Conservation (phyloP, 2,113 vertebrate genomes). For the Pelecanus crispus region DNA sequence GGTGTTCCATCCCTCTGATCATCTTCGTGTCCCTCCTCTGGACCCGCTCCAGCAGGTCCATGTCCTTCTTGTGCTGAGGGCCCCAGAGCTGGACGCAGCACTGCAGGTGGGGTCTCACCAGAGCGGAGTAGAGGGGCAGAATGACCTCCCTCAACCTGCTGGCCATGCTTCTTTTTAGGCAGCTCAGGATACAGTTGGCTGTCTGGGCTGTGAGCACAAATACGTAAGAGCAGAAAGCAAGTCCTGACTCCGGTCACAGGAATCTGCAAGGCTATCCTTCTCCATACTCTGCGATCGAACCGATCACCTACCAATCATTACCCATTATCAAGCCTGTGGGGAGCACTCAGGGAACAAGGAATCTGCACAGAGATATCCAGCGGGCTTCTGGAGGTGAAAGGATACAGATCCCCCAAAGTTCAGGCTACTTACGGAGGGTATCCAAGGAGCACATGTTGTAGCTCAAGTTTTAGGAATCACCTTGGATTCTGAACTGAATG, state of each 20-base stretch:
- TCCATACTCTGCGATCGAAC: accelerated
- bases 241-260: accelerated
- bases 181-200: accelerated
- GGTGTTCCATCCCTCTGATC: not conserved
- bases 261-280: not conserved
- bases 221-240: not conserved
- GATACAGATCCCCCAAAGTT: not conserved
- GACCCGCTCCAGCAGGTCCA: accelerated
- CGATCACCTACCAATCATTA: not conserved
- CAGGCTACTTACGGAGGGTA: not conserved
- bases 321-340: not conserved
- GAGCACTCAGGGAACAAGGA: not conserved
- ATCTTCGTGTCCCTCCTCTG: not conserved
- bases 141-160: not conserved
- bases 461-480: not conserved
- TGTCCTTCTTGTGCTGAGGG: not conserved
- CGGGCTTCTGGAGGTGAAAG: not conserved
- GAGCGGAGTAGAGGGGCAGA: not conserved
- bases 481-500: not conserved
- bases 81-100: not conserved
- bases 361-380: not conserved
- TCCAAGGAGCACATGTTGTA: not conserved
- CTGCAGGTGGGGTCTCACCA: not conserved
- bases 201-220: not conserved
- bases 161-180: not conserved